Conservation (phyloP, 2,113 vertebrate genomes). For the Elaphurus davidianus region DNA sequence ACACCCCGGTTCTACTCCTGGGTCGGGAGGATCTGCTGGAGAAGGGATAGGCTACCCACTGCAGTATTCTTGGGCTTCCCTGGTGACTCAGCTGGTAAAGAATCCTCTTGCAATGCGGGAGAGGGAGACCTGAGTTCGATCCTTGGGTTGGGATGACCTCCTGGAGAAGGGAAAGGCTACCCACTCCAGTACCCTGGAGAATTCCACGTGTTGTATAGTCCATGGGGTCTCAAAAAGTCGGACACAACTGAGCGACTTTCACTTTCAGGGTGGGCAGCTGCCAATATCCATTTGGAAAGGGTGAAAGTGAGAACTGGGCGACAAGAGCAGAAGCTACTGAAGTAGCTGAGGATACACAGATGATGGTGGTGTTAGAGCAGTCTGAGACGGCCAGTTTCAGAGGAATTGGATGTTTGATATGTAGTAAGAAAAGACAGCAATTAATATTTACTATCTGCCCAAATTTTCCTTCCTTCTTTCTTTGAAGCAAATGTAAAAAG, state of each 20-base stretch:
- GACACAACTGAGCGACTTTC: background rate
- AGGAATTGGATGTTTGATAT: background rate
- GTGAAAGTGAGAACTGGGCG: background rate
- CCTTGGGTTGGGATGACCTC: background rate
- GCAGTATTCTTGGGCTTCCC: background rate
- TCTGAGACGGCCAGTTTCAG: background rate
- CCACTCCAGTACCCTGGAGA: background rate
- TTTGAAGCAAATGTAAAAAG: background rate
- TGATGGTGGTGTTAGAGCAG: background rate
- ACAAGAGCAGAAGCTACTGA: background rate
- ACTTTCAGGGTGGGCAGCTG: background rate
- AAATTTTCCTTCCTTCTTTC: background rate
- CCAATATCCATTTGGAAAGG: background rate
- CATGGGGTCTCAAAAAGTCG: background rate
- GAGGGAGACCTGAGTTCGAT: background rate
- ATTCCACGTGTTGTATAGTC: background rate
- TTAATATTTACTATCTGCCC: background rate
- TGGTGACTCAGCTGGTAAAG: background rate
- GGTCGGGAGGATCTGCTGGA: background rate
- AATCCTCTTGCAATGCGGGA: rapidly evolving
- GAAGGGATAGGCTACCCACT: background rate
- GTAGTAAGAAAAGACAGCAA: background rate
- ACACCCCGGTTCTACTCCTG: background rate
- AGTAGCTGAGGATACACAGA: background rate
- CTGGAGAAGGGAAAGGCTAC: background rate